Conservation (phyloP, 2,113 vertebrate species). For the Strigops habroptila region DNA sequence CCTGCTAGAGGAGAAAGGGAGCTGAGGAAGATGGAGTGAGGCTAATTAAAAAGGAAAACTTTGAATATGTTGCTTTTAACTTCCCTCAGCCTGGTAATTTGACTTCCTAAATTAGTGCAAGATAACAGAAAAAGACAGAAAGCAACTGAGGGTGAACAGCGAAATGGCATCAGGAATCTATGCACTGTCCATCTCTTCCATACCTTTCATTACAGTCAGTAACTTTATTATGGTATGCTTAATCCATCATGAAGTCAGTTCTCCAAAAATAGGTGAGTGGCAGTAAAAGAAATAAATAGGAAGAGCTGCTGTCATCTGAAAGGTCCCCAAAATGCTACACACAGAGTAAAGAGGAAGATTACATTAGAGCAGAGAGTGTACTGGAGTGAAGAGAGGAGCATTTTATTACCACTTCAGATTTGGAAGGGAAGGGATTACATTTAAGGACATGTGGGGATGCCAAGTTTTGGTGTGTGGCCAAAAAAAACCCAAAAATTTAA, state of each 20-base stretch:
- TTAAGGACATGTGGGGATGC: not conserved
- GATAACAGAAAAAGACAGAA: not conserved
- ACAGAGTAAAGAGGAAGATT: not conserved
- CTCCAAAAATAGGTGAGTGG: not conserved
- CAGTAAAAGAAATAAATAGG: not conserved
- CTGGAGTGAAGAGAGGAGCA: not conserved
- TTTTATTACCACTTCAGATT: not conserved
- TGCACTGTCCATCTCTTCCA: not conserved
- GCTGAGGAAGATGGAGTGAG: not conserved
- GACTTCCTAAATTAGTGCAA: not conserved
- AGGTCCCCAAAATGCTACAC: not conserved
- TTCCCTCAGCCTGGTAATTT: not conserved
- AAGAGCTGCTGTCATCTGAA: not conserved
- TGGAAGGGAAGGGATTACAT: not conserved
- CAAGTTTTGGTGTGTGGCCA: not conserved
- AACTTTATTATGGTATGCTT: not conserved
- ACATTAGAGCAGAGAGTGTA: not conserved
- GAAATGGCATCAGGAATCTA: not conserved
- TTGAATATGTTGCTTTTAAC: not conserved
- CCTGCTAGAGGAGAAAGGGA: not conserved
- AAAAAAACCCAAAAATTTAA: not conserved
- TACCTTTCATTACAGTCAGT: not conserved
- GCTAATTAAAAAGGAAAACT: constrained; percentile 54
- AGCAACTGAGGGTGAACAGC: not conserved
- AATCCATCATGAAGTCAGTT: not conserved